These are phyloP conservation scores for Romanogobio albipinnatus DNA, from an alignment of 2,113 vertebrate genomes.

Conservation along the genomic window DNA sequence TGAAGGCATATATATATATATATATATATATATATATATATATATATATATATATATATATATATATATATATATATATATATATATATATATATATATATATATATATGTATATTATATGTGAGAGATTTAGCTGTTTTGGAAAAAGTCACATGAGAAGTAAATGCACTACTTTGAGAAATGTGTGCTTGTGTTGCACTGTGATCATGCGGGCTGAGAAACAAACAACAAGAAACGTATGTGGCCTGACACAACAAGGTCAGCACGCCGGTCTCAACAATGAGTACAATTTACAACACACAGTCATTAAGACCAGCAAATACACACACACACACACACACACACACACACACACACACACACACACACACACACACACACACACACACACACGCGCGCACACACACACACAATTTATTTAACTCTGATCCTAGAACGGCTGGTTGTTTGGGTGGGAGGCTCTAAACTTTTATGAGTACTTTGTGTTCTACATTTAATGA, in stretches of 20 bases:
- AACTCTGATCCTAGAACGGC: not conserved
- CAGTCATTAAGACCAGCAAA: not conserved
- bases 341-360: too few relatives aligned
- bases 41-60: too few relatives aligned
- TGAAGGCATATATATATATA: too few relatives aligned
- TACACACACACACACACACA: too few relatives aligned
- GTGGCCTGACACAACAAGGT: not conserved
- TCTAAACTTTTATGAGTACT: slow-evolving; percentile 24
- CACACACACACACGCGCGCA: too few relatives aligned
- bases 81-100: too few relatives aligned
- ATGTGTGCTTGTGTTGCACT: not conserved
- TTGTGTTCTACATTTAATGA: slow-evolving; percentile 22
- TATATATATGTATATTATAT: too few relatives aligned
- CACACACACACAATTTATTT: not conserved
- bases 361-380: too few relatives aligned
- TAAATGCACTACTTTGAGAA: slow-evolving; percentile 5
- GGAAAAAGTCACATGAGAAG: not conserved
- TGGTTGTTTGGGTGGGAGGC: not conserved
- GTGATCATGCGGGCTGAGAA: not conserved
- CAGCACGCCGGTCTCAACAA: not conserved
- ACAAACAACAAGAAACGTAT: not conserved
- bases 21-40: too few relatives aligned
- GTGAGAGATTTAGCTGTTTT: not conserved
- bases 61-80: too few relatives aligned
- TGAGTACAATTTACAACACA: not conserved